phyloP scores from a whole-genome alignment of 2,888 invertebrate genomes.

The Rugalucina vietnamica region DNA sequence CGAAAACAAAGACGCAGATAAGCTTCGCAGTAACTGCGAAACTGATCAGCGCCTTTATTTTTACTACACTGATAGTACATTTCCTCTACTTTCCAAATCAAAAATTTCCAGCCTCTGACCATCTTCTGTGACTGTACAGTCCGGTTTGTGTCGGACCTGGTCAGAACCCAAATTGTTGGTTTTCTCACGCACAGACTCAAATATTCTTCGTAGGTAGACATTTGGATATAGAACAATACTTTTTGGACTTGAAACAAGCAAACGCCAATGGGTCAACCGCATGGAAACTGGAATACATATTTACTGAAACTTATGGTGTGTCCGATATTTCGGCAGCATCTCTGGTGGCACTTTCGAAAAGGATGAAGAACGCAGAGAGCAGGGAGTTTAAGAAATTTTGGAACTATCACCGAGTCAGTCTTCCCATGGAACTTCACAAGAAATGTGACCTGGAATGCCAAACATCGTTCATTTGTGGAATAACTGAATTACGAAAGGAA shows the following conservation, averaged over 20 bases:
- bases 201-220: slow-evolving; percentile 88
- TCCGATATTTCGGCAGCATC: not conserved
- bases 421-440: not conserved
- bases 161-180: too few relatives aligned
- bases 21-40: too few relatives aligned
- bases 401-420: slow-evolving; percentile 2
- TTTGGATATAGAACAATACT: slow-evolving; percentile 94
- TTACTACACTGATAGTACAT: too few relatives aligned
- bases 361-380: not conserved
- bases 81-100: too few relatives aligned
- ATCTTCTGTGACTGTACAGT: too few relatives aligned
- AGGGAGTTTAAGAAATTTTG: not conserved
- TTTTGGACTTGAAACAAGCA: slow-evolving; percentile 89
- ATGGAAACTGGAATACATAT: slow-evolving; percentile 91
- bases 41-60: too few relatives aligned
- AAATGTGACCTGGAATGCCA: not conserved
- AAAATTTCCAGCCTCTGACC: too few relatives aligned
- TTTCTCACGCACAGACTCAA: too few relatives aligned
- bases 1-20: too few relatives aligned
- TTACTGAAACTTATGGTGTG: not conserved
- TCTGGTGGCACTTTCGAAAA: not conserved
- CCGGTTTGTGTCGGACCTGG: too few relatives aligned
- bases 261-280: slow-evolving; percentile 88
- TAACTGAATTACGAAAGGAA: not conserved
- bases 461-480: not conserved